Evolutionary conservation across 2,113 vertebrate species (phyloP), one percentile per base, ranked within the genome.

Genomic region (Hiodon alosoides): DNA sequence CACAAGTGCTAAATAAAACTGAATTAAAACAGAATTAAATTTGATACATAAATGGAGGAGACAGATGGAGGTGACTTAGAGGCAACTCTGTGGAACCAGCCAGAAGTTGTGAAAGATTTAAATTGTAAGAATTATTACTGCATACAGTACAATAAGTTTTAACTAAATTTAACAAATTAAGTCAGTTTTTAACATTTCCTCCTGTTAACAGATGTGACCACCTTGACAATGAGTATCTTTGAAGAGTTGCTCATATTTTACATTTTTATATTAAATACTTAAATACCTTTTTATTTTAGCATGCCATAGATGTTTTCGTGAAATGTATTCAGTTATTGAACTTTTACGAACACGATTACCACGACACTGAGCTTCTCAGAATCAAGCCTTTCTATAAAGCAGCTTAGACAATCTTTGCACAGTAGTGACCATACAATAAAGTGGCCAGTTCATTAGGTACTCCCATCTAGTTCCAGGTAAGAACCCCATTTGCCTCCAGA

Each of bases 161-260:
- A 31, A 31, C 31, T 31, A 31, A 31, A 64, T 64, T 64, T 46
- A 64, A n/a, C 61, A 64, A 31, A 31, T n/a, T 64, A 8, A 14
- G 13, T 14, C 59, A 48, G 8, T 47, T 17, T 47, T 66, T 47
- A 17, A 73, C 80, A 31, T 31, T 31, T 31, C 31, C 31, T 31
- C 31, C 31, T 31, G 31, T 31, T 31, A 31, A 31, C 31, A 31
- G 31, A 31, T 31, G 31, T 84, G 84, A 86, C 81, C 78, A 67
- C 64, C 54, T n/a, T 81, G 79, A 91, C 89, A 91, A 90, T 81
- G 82, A 55, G 68, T 72, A 83, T 81, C 81, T 90, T 84, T 86
- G 80, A 82, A 75, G 80, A 10, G 73, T 52, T 52, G 64, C 69
- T 31, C 67, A 77, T 47, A 71, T 82, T 82, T 79, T 81, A 78